Conservation (phyloP, 2,797 vertebrate species). For the Poecilia wingei region DNA sequence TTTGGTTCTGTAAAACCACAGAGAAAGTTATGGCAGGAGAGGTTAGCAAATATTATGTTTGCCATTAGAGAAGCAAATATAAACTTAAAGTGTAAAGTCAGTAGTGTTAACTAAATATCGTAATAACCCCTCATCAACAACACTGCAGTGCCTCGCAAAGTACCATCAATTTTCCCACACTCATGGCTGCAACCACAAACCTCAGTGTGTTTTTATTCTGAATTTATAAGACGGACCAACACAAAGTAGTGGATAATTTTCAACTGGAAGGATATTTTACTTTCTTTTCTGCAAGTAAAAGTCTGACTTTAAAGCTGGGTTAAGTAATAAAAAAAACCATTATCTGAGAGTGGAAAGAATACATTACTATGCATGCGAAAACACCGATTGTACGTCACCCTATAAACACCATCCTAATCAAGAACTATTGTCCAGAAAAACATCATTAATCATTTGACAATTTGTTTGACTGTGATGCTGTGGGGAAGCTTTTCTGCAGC, state of each 20-base stretch:
- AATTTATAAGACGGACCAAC: neutral
- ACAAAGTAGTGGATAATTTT: neutral
- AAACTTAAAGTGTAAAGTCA: conserved; percentile 27
- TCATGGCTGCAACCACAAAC: neutral
- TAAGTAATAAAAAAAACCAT: neutral
- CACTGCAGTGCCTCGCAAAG: neutral
- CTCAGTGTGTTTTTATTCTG: neutral
- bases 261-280: neutral
- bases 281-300: neutral
- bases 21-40: conserved; percentile 29
- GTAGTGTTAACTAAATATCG: conserved; percentile 12
- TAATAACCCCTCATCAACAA: neutral
- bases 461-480: neutral
- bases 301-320: neutral
- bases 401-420: neutral
- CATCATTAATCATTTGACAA: neutral
- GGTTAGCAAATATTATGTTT: conserved; percentile 28
- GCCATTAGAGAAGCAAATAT: conserved; percentile 16
- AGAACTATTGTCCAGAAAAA: neutral
- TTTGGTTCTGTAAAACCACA: conserved; percentile 88
- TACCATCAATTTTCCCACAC: neutral
- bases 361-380: neutral
- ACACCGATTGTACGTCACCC: neutral
- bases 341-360: neutral
- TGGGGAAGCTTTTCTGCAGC: neutral